Percentiles rank a stretch among this genome's conserved stretches.
phyloP scores from a whole-genome alignment of 2,888 invertebrate genomes.

The Sthenelais limicola region DNA sequence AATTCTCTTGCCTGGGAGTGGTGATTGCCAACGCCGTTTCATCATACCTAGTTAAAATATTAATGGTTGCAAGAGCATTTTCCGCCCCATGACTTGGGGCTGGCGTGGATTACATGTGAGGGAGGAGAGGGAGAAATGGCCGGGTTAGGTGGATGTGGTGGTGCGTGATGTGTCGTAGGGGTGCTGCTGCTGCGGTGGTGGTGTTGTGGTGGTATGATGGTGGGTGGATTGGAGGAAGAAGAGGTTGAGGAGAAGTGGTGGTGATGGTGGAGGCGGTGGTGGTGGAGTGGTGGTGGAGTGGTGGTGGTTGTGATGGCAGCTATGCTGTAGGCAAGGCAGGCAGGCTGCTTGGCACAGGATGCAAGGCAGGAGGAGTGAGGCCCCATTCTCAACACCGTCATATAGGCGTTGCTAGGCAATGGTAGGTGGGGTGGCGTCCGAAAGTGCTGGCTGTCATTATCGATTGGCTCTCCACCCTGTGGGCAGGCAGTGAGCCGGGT shows the following conservation, averaged over 20 bases:
- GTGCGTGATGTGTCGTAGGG: not conserved
- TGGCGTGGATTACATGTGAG: not conserved
- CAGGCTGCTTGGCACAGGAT: too few species aligned
- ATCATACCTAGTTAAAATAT: slow-evolving; percentile 14
- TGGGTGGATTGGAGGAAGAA: slow-evolving; percentile 4
- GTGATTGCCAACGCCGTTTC: not conserved
- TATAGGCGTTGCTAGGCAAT: not conserved
- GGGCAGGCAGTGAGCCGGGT: not conserved
- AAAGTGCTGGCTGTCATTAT: not conserved
- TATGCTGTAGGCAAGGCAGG: too few species aligned
- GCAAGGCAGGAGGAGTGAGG: too few species aligned
- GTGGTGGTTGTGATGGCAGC: too few species aligned
- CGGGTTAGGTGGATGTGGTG: not conserved
- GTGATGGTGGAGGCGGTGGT: too few species aligned
- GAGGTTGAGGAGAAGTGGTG: not conserved
- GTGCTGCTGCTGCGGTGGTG: too few species aligned
- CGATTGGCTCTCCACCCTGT: not conserved
- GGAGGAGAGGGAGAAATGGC: not conserved
- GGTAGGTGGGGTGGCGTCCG: not conserved
- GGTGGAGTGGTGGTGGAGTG: too few species aligned
- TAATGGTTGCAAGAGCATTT: slow-evolving; percentile 14
- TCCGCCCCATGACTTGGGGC: not conserved
- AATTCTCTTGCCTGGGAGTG: not conserved
- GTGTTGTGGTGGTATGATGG: not conserved
- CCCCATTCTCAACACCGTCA: slow-evolving; percentile 24